Conservation (phyloP, 2,113 vertebrate genomes). For the Pavo muticus region DNA sequence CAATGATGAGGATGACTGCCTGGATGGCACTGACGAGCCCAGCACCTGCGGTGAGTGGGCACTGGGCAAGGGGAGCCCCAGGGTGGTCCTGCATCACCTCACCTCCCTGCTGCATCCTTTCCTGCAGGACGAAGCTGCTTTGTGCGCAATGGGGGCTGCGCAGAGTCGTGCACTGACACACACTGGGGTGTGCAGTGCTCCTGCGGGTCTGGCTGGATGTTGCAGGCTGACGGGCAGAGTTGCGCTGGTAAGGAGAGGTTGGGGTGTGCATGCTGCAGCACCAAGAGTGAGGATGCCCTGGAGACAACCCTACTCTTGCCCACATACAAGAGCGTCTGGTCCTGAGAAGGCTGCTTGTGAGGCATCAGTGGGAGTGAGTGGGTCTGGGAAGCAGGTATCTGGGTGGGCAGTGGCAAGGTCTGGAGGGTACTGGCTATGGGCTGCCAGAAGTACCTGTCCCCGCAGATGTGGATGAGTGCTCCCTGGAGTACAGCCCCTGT, state of each 20-base stretch:
- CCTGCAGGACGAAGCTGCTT: slow-evolving; percentile 82
- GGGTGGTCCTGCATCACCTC: background rate
- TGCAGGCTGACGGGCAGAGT: slow-evolving; percentile 77
- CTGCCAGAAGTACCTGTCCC: background rate
- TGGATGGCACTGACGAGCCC: slow-evolving; percentile 75
- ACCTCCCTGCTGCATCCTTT: background rate
- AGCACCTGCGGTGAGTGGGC: slow-evolving; percentile 63
- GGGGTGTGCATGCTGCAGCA: accelerated
- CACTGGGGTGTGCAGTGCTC: slow-evolving; percentile 84
- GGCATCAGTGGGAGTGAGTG: background rate
- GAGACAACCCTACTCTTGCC: background rate
- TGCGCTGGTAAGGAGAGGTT: slow-evolving; percentile 82
- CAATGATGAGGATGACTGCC: slow-evolving; percentile 66
- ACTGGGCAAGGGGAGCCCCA: accelerated
- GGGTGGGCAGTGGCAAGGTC: background rate
- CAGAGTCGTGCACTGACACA: slow-evolving; percentile 78
- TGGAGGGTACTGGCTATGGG: background rate
- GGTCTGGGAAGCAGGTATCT: background rate
- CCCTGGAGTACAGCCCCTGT: slow-evolving; percentile 80
- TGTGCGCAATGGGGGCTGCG: slow-evolving; percentile 84
- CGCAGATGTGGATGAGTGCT: slow-evolving; percentile 89
- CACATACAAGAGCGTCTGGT: accelerated
- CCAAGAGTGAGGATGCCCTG: accelerated
- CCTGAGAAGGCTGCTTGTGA: accelerated
- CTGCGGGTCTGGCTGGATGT: slow-evolving; percentile 80